Evolutionary conservation across 2,113 vertebrate genomes (phyloP).

Genomic region (Lophura nycthemera): DNA sequence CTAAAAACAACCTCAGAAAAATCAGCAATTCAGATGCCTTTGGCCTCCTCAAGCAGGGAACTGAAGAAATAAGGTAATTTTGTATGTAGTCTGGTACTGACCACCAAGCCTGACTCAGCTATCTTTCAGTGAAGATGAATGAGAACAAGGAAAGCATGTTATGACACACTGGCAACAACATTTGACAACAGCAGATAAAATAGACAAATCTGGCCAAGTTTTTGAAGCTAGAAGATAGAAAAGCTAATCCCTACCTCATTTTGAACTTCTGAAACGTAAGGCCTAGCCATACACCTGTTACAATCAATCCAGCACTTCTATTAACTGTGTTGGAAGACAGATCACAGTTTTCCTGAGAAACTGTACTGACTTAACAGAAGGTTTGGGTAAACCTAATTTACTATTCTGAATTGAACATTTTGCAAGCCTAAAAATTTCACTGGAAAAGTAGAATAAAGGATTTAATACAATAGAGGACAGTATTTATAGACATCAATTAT

Average conservation of each 20-base stretch:
- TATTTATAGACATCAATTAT: not conserved
- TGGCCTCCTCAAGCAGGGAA: not conserved
- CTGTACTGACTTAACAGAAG: not conserved
- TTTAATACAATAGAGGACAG: not conserved
- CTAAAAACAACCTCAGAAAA: not conserved
- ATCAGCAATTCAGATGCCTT: not conserved
- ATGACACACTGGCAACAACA: not conserved
- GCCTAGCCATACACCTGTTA: not conserved
- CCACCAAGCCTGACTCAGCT: not conserved
- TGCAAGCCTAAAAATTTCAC: not conserved
- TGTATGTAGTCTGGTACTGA: not conserved
- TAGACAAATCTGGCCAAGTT: not conserved
- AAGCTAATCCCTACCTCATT: not conserved
- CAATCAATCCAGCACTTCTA: not conserved
- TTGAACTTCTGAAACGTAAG: not conserved
- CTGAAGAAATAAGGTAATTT: not conserved
- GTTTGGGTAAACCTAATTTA: not conserved
- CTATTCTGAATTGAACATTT: not conserved
- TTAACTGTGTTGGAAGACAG: not conserved
- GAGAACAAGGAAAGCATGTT: not conserved
- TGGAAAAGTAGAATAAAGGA: not conserved
- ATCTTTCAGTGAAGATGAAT: not conserved
- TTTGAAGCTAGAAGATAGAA: not conserved
- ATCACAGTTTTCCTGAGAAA: not conserved
- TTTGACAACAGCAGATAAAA: not conserved